Conservation (phyloP, 2,888 invertebrate genomes). For the Tridacna gigas region DNA sequence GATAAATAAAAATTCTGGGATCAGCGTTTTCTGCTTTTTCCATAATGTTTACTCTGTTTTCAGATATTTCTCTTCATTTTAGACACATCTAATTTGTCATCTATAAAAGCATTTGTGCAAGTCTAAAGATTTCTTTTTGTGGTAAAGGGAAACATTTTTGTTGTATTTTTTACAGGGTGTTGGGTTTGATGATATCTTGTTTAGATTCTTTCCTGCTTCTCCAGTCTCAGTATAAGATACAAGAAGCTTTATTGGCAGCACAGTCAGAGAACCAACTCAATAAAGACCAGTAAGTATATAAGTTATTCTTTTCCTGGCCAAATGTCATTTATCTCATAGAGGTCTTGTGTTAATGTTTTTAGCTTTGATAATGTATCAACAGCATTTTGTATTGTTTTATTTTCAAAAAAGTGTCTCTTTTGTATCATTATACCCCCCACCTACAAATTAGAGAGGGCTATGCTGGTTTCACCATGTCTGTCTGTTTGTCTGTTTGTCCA, state of each 20-base stretch:
- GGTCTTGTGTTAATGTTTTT: no score
- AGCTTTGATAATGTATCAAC: neutral
- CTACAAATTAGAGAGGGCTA: no score
- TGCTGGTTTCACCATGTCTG: no score
- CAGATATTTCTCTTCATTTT: no score
- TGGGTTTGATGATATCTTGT: constrained; percentile 83
- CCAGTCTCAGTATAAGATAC: constrained; percentile 83
- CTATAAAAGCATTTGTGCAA: neutral
- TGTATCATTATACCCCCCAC: no score
- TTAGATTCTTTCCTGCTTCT: constrained; percentile 83
- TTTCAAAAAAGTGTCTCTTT: no score
- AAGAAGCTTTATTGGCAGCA: constrained; percentile 77
- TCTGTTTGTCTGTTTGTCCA: no score
- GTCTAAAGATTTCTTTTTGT: neutral
- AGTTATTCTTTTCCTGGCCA: neutral
- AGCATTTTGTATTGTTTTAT: neutral
- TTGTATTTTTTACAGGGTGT: constrained; percentile 68
- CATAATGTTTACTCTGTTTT: no score
- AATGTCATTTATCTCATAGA: neutral
- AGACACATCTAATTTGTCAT: no score
- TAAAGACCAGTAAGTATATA: constrained; percentile 68
- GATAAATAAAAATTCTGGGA: no score
- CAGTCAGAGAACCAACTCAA: constrained; percentile 77
- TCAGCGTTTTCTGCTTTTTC: no score
- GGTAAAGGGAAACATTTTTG: neutral